Conservation (phyloP, 2,888 invertebrate genomes). For the Nasonovia ribisnigri region DNA sequence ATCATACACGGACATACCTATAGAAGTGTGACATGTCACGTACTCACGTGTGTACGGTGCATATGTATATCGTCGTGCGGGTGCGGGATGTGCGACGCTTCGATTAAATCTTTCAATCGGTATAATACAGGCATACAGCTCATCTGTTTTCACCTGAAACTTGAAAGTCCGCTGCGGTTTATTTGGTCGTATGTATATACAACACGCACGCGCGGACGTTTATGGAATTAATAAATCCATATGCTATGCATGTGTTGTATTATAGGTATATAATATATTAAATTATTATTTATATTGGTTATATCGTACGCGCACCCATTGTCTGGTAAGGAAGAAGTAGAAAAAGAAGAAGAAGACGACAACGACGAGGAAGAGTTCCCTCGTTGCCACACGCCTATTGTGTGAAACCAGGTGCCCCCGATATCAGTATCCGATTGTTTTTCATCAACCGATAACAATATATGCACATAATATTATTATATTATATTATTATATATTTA, state of each 20-base stretch:
- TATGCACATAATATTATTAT: neutral
- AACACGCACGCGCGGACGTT: conserved; percentile 1
- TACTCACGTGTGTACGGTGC: neutral
- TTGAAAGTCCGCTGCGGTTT: neutral
- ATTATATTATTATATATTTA: neutral
- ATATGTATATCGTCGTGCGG: neutral
- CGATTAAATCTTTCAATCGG: conserved; percentile 9
- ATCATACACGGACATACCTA: neutral
- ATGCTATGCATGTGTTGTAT: neutral
- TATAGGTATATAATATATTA: neutral
- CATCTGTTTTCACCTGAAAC: conserved; percentile 9
- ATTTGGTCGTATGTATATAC: neutral
- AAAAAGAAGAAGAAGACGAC: neutral
- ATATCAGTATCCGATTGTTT: conserved; percentile 62
- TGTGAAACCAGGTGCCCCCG: conserved; percentile 57
- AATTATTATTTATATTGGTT: conserved; percentile 44
- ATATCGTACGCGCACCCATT: conserved; percentile 39
- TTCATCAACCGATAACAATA: conserved; percentile 42
- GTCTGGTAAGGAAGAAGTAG: neutral
- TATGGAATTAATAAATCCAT: conserved; percentile 54
- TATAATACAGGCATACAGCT: neutral
- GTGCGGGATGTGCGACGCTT: neutral
- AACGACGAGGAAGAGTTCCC: neutral
- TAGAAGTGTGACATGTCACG: neutral
- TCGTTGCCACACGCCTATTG: conserved; percentile 5